Base-by-base conservation (phyloP, 2,797 vertebrate genomes). In the Loris lydekkerianus region DNA sequence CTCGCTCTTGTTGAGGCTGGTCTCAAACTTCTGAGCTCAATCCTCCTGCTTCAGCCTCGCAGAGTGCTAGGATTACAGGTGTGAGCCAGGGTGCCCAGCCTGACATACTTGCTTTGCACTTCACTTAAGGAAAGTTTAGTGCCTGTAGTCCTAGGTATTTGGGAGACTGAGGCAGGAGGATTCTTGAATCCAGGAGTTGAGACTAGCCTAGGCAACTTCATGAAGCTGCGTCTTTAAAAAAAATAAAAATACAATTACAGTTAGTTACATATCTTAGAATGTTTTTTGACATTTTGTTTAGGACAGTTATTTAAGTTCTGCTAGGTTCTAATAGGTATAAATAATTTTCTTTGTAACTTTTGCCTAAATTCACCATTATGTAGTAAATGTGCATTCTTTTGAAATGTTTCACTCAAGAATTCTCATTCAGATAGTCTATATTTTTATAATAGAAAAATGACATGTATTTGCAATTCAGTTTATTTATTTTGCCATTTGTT, bases 281-380 rank as follows among this genome's bases (percentile, higher is more conserved):
- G n/a, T 85, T 20, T 83, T 95, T 96, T 86, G 72, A 82, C 75
- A 73, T 93, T 96, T 91, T 92, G 37, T 85, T 96, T 86, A 89
- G 67, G 31, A 65, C 56, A 86, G 23, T 67, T 67, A 37, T 56
- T 80, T 89, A 86, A 88, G 15, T 86, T 85, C 14, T 88, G 29
- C 25, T 23, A 85, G 49, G 60, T 96, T 88, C 46, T 88, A 49
- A 86, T 70, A 49, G 49, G 49, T 49, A 53, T 25, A 92, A 85
- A 40, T 78, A 31, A 27, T 73, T 49, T 67, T 84, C 15, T 67
- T 95, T 46, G 37, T 65, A 82, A 56, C 75, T 91, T 87, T 34
- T 23, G 34, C 10, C 29, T 10, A 29, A 65, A 60, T 25, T 91
- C 29, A 91, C 21, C 15, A 7, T 80, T 77, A 61, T 49, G 49